These are phyloP conservation scores for Nephrotoma appendiculata DNA, from an alignment of 2,888 invertebrate species.

Conservation along the genomic window DNA sequence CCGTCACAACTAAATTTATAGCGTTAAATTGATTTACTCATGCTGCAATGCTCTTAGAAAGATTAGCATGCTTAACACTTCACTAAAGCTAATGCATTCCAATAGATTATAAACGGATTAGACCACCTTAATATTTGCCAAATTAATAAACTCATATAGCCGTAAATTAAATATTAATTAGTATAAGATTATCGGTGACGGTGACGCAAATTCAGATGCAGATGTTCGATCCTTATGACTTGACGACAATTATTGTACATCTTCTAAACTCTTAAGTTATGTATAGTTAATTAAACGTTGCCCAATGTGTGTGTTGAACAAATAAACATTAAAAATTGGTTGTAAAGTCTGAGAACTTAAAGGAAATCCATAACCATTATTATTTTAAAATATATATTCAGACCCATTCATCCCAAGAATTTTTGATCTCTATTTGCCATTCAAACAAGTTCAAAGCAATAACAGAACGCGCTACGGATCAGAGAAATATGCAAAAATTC, in stretches of 20 bases:
- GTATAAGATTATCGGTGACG: neutral
- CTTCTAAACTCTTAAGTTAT: neutral
- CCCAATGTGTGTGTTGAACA: neutral
- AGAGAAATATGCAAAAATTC: neutral
- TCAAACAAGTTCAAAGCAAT: neutral
- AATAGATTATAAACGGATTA: neutral
- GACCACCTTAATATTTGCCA: neutral
- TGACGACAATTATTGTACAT: neutral
- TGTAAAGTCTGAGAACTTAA: neutral
- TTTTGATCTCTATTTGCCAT: neutral
- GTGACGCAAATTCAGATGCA: neutral
- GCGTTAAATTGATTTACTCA: too few species aligned
- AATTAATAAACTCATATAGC: neutral
- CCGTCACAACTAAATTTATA: too few species aligned
- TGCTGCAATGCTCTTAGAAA: too few species aligned
- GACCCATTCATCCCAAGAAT: neutral
- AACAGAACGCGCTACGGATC: neutral
- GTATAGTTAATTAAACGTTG: neutral
- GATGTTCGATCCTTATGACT: neutral
- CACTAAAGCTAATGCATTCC: too few species aligned
- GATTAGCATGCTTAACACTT: too few species aligned
- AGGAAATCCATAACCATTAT: neutral
- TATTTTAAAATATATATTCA: neutral
- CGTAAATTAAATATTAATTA: neutral
- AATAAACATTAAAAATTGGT: neutral